A percentile compares a stretch with the other conserved stretches of the same genome.
These are phyloP conservation scores for Mormyrops boulengeri DNA, from an alignment of 2,797 vertebrate species.

Conservation along the genomic window DNA sequence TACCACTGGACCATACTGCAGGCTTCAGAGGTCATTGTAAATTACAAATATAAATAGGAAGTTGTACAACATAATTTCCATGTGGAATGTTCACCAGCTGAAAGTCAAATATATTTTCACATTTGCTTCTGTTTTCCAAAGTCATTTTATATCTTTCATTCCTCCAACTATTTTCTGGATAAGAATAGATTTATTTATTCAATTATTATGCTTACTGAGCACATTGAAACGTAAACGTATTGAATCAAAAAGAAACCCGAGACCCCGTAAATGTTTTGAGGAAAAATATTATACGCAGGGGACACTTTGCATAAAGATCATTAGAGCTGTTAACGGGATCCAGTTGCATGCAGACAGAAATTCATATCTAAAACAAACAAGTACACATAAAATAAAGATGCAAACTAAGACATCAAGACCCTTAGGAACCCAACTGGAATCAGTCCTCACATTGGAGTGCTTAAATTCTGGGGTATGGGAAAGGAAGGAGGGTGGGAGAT, in stretches of 20 bases:
- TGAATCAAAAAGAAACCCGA: neutral
- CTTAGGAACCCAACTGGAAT: neutral
- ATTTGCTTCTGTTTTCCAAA: neutral
- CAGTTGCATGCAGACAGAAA: constrained; percentile 12
- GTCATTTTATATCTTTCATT: neutral
- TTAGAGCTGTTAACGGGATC: neutral
- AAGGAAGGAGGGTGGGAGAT: neutral
- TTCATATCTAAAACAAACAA: constrained; percentile 18
- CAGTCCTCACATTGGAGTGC: neutral
- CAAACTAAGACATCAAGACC: constrained; percentile 15
- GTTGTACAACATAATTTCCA: neutral
- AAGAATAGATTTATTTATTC: neutral
- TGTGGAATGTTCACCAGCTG: neutral
- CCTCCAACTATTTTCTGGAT: neutral
- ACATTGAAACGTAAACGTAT: neutral
- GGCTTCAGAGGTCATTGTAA: neutral
- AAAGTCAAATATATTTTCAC: neutral
- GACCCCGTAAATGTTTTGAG: neutral
- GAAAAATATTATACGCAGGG: neutral
- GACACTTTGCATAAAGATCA: neutral
- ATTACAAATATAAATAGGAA: neutral
- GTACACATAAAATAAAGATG: neutral
- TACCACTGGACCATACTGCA: neutral
- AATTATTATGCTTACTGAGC: neutral
- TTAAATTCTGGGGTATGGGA: neutral